Evolutionary conservation across 2,113 vertebrate species (phyloP), one percentile per base, ranked within the genome.

Genomic region (Grus americana): DNA sequence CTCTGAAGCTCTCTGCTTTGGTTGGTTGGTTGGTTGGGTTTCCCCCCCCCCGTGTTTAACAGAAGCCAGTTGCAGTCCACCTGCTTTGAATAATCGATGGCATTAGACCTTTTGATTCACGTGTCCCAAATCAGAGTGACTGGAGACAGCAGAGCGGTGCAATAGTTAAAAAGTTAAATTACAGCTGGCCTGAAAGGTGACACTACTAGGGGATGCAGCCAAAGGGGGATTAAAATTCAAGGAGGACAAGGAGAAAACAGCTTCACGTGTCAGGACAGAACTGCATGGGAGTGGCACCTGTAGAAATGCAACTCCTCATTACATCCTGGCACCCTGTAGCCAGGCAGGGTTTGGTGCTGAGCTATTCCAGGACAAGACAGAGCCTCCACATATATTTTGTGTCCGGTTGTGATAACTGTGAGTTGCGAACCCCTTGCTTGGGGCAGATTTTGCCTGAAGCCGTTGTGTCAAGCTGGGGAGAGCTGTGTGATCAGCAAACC

Each of bases 121-220:
- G 5, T 7, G 12, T 54, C 46, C 50, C 61, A 34, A 42, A 15
- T 81, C 29, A 15, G 38, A 15, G 46, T 46, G 66, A 57, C 61
- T 36, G 47, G 34, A 46, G 27, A 23, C 8, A 57, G 40, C 46
- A 63, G 21, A 57, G 57, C 2, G 4, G 15, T 58, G 36, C 4
- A 5, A 16, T 23, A 24, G 23, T 61, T 71, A 19, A 46, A 42
- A 71, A 66, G 58, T 19, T 80, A 52, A 76, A 62, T 80, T 88
- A 21, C 34, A 76, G n/a, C 72, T 2, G 3, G 20, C 19, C 27
- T 40, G 23, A 58, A 44, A 32, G 17, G 57, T 16, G 57, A 61
- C 6, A 8, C 23, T 32, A 2, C 0, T 2, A 65, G 49, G 44
- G 26, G 32, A 47, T 3, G 3, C 50, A 74, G 70, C 61, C 27